Base-by-base conservation (phyloP, 2,113 vertebrate species). In the Propithecus coquereli region DNA sequence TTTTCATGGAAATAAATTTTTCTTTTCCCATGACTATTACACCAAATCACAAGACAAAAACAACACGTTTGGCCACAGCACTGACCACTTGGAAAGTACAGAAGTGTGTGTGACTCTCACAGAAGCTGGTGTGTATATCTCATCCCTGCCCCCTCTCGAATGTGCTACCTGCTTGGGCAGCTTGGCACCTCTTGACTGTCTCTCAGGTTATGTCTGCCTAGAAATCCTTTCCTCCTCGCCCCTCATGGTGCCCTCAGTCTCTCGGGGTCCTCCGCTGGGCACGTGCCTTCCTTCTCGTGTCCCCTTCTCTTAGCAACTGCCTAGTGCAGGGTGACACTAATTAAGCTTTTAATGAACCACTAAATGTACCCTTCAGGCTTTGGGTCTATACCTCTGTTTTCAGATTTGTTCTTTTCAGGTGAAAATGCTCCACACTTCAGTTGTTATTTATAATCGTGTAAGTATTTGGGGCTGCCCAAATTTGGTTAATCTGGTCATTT, bases 191-290 rank as follows among this genome's bases (percentile, higher is more conserved):
- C 73, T 8, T 50, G 25, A 23, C 12, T 74, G 88, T 40, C 66
- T 73, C 30, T 73, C 34, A 7, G 22, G 45, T 54, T n/a, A 34
- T 13, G 20, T 8, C 22, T 12, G 23, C 57, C 83, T 59, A 27
- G 84, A 66, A 83, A 92, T 16, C 52, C 11, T 54, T 68, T 59
- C 52, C 47, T 66, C n/a, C 25, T 85, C 14, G 0, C 2, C 11
- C 52, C 8, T 84, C 63, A 12, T 0, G 8, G 18, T 54, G 52
- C 5, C 17, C 27, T 14, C 9, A 22, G 25, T 11, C 22, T 43
- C 92, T 54, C 32, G 0, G 4, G 16, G 32, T 12, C 52, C 3
- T 47, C 27, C 8, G 2, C 1, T 4, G 3, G 40, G 37, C 9
- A 17, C 10, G 34, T 0, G 0, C 30, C 40, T 45, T 45, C 23